phyloP scores from a whole-genome alignment of 2,888 invertebrate genomes.

The Drosophila trichaetosa region DNA sequence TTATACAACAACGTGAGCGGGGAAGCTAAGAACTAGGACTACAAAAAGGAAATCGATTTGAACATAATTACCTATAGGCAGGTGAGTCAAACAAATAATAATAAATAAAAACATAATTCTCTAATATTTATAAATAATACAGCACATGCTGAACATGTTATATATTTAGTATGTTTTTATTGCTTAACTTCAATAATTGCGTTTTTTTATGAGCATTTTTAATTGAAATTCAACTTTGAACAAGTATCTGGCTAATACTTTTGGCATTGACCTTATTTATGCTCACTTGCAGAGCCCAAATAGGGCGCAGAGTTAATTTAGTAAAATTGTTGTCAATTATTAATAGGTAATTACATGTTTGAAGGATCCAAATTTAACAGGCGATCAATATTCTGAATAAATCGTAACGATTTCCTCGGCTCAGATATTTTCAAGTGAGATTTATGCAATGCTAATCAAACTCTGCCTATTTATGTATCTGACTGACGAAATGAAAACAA shows the following conservation, averaged over 20 bases:
- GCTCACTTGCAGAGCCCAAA: not conserved
- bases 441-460: not conserved
- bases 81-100: slow-evolving; percentile 50
- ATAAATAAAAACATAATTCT: slow-evolving; percentile 1
- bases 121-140: not conserved
- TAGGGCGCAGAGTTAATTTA: not conserved
- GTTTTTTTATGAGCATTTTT: not conserved
- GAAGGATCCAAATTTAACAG: not conserved
- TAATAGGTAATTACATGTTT: not conserved
- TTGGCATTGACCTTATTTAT: slow-evolving; percentile 45
- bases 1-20: slow-evolving; percentile 45
- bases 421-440: not conserved
- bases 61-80: slow-evolving; percentile 40
- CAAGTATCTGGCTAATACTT: slow-evolving; percentile 37
- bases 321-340: not conserved
- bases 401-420: not conserved
- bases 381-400: not conserved
- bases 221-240: slow-evolving; percentile 17
- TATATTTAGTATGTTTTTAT: not conserved
- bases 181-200: not conserved
- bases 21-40: slow-evolving; percentile 17
- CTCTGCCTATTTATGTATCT: slow-evolving; percentile 4
- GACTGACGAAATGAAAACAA: slow-evolving; percentile 16
- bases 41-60: slow-evolving; percentile 47
- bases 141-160: not conserved